Base-by-base conservation (phyloP, 2,113 vertebrate species). In the Toxostoma redivivum region DNA sequence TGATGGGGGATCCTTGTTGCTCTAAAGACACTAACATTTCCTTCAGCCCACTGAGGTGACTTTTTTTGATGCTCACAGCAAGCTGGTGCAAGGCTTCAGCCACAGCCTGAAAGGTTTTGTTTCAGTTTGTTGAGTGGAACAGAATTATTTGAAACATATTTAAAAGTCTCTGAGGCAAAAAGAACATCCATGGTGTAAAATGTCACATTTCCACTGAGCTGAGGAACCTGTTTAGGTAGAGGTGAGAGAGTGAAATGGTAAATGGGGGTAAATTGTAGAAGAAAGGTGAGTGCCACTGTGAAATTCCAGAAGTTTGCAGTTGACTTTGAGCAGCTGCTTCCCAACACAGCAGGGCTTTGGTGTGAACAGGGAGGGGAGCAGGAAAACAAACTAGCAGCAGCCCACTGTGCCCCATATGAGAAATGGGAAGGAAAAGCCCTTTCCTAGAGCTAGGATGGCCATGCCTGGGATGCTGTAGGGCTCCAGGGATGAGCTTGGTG, bases 331-430 rank as follows among this genome's bases (percentile, higher is more conserved):
- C 1, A 45, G 40, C 51, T 57, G 25, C 54, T 67, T 64, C 50
- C 56, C 18, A 16, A 1, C 5, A 4, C 44, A 6, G 0, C 1
- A 0, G 27, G 19, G 22, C 50, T 86, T 82, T 67, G 76, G 51
- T 31, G 38, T 33, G 65, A 35, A 14, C 61, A 73, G 42, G 42
- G 80, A 51, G 47, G 20, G 60, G 27, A 60, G 16, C 40, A 57
- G 40, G 9, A 13, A 35, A 77, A 48, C 23, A 78, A 1, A 42
- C 5, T 77, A 62, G 67, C 19, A 42, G 28, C 13, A n/a, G 4
- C 31, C n/a, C n/a, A 27, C n/a, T 31, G 30, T 28, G 56, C 40
- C 10, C 66, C 21, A 1, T 0, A 0, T 27, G n/a, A 18, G 50
- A 31, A 69, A 47, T 15, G 13, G 37, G 33, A 50, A 14, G 35